Evolutionary conservation across 2,113 vertebrate genomes (phyloP), one percentile per base, ranked within the genome.

Genomic region (Albula goreensis): DNA sequence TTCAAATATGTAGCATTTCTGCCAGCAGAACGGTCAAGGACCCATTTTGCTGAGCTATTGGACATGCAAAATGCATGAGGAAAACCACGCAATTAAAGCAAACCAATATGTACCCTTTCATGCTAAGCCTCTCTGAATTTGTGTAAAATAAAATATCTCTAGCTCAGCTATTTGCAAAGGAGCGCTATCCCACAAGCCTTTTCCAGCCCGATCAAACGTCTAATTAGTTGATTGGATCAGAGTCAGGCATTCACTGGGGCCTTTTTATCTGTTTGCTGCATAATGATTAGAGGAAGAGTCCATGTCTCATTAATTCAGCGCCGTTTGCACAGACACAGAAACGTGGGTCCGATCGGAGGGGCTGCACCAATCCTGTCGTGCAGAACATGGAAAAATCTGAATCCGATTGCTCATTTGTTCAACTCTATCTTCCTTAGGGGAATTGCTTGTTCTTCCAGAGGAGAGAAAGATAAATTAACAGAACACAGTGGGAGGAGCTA

Each of bases 201-300:
- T 80, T 78, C 85, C 63, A 31, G 60, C 17, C 50, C 19, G 8
- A 85, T 85, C 77, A 85, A 82, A 82, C 31, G 66, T 17, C 50
- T 80, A 82, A 77, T 86, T 82, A 82, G 60, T 25, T 56, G 13
- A 82, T 82, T 82, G 63, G 70, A 82, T 50, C 66, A 51, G 80
- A 74, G 80, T 25, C 49, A 56, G 60, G 66, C 80, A 41, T 77
- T 82, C 60, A 13, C 50, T 7, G 19, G 70, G 48, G 8, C 57
- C 5, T 74, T 50, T 8, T 66, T 52, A 31, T n/a, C 78, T 2
- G 10, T 9, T 82, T 13, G 51, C 56, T 56, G 80, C 57, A 50
- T 52, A 57, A 81, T 31, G 85, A 82, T 86, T 53, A 86, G 85
- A 50, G 22, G 48, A 80, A 50, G 49, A 31, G 78, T n/a, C 41